Evolutionary conservation across 2,888 invertebrate genomes (phyloP), one percentile per base, ranked within the genome.

Genomic region (Seira sanloemensis): DNA sequence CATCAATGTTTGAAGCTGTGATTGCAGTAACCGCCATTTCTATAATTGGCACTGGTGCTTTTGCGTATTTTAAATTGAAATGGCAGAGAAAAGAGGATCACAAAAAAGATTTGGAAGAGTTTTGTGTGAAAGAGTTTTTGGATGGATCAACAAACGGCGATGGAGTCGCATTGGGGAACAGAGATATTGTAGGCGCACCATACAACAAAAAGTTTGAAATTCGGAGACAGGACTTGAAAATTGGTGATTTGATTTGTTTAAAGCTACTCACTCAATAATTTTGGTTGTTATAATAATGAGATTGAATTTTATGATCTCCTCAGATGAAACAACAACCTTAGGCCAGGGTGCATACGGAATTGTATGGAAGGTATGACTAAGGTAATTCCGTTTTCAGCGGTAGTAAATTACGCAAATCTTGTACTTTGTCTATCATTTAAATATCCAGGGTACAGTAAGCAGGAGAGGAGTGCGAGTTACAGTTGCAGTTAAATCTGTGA

Each of bases 341-440:
- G 88, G 88, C 18, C 82, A 71, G 21, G 88, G 88, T 4, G 84
- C 81, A 0, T 88, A 86, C 50, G 88, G 88, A 0, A 74, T 86
- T 46, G 86, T 88, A 1, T 83, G 82, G 82, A 86, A 86, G 37
- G 87, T 85, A 18, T 62, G 46, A n/a, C n/a, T n/a, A n/a, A n/a
- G n/a, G n/a, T n/a, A n/a, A 46, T 12, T 46, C 46, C 12, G 46
- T 12, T 46, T 9, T 9, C 12, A 46, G 7, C 46, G 46, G 46
- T 5, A 46, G 12, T 9, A 9, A 46, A 9, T 12, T 46, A 46
- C 7, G 46, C 5, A 46, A 12, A 5, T 9, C 46, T 5, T 46
- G 5, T 46, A 5, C 46, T 12, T 46, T 12, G 5, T 46, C 46
- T 46, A 12, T 46, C 46, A 9, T 46, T 12, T 46, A 46, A 46